phyloP scores from a whole-genome alignment of 2,113 vertebrate species.

The Catharus bicknelli region DNA sequence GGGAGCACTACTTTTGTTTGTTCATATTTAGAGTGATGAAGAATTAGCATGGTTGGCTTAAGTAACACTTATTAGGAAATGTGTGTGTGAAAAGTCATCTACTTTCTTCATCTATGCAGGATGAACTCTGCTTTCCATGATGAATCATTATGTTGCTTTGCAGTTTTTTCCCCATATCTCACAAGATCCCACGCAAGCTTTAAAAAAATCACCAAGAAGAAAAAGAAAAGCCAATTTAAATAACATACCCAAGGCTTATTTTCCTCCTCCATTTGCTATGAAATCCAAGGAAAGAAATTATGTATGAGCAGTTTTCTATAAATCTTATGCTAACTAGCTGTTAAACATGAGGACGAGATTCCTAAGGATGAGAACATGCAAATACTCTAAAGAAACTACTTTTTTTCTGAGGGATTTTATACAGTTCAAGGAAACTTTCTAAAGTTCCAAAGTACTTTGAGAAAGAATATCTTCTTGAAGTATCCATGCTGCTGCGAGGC shows the following conservation, averaged over 20 bases:
- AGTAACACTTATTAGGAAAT: background rate
- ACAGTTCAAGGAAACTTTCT: background rate
- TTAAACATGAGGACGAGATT: background rate
- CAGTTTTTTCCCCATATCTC: conserved; percentile 3
- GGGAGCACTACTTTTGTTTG: background rate
- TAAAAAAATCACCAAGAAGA: conserved; percentile 24
- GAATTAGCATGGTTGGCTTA: background rate
- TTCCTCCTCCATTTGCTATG: conserved; percentile 23
- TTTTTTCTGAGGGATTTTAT: background rate
- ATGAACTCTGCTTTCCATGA: conserved; percentile 7
- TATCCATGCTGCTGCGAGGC: conserved; percentile 10
- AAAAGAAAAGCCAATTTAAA: conserved; percentile 9
- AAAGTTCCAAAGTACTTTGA: background rate
- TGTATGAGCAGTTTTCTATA: conserved; percentile 4
- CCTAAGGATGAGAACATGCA: background rate
- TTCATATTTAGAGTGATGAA: background rate
- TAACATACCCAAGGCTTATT: background rate
- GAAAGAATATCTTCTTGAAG: conserved; percentile 9
- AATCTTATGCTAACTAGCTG: conserved; percentile 21
- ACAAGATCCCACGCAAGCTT: conserved; percentile 4
- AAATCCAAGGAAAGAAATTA: background rate
- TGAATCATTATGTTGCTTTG: conserved; percentile 51
- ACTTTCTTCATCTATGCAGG: background rate
- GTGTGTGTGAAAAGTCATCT: background rate
- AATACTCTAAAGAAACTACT: background rate